These are phyloP conservation scores for Netelia virgata DNA, from an alignment of 2,888 invertebrate species.

Conservation along the genomic window DNA sequence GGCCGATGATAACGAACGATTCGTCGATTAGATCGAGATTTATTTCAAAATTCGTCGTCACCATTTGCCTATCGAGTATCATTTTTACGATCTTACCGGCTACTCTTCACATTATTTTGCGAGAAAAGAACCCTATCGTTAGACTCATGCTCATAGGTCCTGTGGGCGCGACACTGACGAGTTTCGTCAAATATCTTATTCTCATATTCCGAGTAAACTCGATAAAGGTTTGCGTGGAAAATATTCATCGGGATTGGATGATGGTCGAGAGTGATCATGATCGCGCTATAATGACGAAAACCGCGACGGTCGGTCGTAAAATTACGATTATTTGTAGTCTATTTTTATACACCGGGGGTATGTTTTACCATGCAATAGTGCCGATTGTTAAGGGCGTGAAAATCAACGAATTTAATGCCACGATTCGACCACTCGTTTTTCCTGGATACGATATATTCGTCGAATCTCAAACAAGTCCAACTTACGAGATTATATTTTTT, in stretches of 20 bases:
- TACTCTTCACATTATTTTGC: constrained; percentile 30
- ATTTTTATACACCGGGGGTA: constrained; percentile 67
- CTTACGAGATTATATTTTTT: constrained; percentile 71
- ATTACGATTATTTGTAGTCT: constrained; percentile 68
- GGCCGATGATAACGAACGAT: constrained; percentile 50
- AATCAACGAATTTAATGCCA: constrained; percentile 68
- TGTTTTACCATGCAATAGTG: constrained; percentile 61
- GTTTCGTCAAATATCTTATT: constrained; percentile 35
- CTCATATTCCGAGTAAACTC: constrained; percentile 20
- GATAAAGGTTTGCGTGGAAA: constrained; percentile 69
- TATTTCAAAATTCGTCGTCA: constrained; percentile 36
- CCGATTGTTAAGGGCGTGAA: constrained; percentile 61
- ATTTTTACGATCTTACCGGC: constrained; percentile 39
- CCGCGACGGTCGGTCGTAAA: constrained; percentile 53
- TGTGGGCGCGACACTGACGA: neutral
- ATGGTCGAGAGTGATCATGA: constrained; percentile 56
- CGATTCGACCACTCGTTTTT: constrained; percentile 72
- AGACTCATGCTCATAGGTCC: constrained; percentile 39
- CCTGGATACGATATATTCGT: constrained; percentile 75
- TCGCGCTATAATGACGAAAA: constrained; percentile 57
- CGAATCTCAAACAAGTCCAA: constrained; percentile 70
- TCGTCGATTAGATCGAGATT: constrained; percentile 38
- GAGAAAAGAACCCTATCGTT: constrained; percentile 20
- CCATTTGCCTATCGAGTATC: constrained; percentile 12
- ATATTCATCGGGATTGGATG: constrained; percentile 76